Percentiles rank a stretch among this genome's conserved stretches.
phyloP scores from a whole-genome alignment of 2,888 invertebrate genomes.

The Bhutanitis thaidina region DNA sequence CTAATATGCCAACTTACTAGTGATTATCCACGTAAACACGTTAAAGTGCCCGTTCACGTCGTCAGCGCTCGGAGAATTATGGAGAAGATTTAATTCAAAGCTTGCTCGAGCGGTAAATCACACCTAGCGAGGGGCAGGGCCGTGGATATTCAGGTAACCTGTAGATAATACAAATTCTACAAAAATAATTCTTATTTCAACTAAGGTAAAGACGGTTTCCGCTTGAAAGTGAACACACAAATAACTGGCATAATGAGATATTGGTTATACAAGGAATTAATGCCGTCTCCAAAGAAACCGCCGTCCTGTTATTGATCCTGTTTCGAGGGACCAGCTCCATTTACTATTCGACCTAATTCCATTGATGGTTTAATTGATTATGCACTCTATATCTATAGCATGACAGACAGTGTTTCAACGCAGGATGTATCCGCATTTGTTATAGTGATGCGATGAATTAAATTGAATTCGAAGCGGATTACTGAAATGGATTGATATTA shows the following conservation, averaged over 20 bases:
- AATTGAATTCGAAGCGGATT: conserved; percentile 1
- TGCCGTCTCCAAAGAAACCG: conserved; percentile 30
- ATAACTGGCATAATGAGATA: conserved; percentile 36
- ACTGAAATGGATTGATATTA: background rate
- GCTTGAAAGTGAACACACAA: conserved; percentile 22
- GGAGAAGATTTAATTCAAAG: conserved; percentile 36
- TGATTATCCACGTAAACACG: conserved; percentile 28
- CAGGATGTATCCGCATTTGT: conserved; percentile 8
- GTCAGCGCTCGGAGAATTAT: conserved; percentile 32
- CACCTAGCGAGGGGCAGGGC: conserved; percentile 33
- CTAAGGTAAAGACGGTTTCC: conserved; percentile 17
- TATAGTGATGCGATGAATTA: conserved; percentile 6
- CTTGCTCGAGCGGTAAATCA: conserved; percentile 35
- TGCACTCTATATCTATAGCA: conserved; percentile 6
- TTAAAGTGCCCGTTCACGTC: conserved; percentile 24
- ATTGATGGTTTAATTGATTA: background rate
- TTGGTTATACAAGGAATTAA: conserved; percentile 40
- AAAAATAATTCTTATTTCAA: conserved; percentile 26
- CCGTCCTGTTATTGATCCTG: conserved; percentile 19
- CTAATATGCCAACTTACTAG: conserved; percentile 19
- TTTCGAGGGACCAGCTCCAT: conserved; percentile 4
- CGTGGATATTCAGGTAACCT: conserved; percentile 21
- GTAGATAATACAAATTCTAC: conserved; percentile 12
- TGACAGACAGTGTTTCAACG: background rate
- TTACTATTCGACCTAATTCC: background rate